These are phyloP conservation scores for Choloepus didactylus DNA, from an alignment of 2,797 vertebrate genomes.

Conservation along the genomic window DNA sequence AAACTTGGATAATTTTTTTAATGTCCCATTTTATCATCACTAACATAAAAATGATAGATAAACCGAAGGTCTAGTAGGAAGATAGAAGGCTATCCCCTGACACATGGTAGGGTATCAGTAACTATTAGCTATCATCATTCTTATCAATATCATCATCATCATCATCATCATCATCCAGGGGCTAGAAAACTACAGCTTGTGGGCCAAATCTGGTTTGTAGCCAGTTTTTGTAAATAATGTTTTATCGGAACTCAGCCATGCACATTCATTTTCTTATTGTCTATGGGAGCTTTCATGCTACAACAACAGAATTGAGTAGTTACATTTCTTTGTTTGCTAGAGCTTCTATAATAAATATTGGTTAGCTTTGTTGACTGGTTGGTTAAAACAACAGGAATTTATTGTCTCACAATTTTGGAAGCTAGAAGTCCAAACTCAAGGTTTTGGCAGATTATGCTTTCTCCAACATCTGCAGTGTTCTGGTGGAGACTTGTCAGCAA, in stretches of 20 bases:
- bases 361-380: too few species aligned
- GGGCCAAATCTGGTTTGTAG: neutral
- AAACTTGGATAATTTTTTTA: neutral
- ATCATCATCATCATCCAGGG: neutral
- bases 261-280: neutral
- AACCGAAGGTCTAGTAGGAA: neutral
- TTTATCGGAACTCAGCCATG: neutral
- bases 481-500: too few species aligned
- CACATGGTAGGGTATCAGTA: neutral
- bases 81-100: neutral
- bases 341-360: too few species aligned
- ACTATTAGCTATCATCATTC: neutral
- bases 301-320: neutral
- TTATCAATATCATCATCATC: neutral
- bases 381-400: too few species aligned
- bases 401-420: too few species aligned
- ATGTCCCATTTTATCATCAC: neutral
- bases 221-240: neutral
- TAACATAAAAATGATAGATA: neutral
- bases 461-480: too few species aligned
- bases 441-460: too few species aligned
- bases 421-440: too few species aligned
- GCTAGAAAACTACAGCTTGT: neutral
- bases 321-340: neutral
- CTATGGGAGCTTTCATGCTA: neutral